Evolutionary conservation across 1,140 invertebrate species (phyloP).

Genomic region (Eriosoma lanigerum): DNA sequence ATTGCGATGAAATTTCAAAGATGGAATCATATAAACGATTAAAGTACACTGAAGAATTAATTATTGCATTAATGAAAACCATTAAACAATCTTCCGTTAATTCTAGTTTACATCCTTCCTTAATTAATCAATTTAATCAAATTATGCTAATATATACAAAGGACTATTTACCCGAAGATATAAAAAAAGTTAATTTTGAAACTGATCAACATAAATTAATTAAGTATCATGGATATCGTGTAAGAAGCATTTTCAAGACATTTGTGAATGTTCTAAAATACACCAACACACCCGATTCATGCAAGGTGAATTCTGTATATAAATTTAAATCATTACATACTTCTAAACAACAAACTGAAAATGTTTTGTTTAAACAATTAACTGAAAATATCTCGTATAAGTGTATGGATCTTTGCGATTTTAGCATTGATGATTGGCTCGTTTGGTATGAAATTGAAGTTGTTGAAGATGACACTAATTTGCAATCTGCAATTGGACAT

Average conservation of each 20-base stretch:
- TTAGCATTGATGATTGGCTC: slow-evolving; percentile 28
- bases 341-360: background rate
- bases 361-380: slow-evolving; percentile 1
- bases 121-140: background rate
- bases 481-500: slow-evolving; percentile 23
- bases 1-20: background rate
- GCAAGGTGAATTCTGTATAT: background rate
- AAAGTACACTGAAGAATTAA: background rate
- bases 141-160: background rate
- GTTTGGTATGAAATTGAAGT: slow-evolving; percentile 33
- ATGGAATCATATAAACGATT: background rate
- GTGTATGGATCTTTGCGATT: slow-evolving; percentile 30
- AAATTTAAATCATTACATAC: background rate
- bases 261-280: background rate
- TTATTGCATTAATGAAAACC: slow-evolving; percentile 11
- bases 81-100: background rate
- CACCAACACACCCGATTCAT: background rate
- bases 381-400: background rate
- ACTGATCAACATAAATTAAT: background rate
- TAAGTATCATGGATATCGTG: slow-evolving; percentile 9
- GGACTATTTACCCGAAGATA: slow-evolving; percentile 8
- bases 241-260: slow-evolving; percentile 19
- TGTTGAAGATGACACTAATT: slow-evolving; percentile 8
- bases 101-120: background rate
- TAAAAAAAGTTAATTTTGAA: background rate